These are phyloP conservation scores for Rynchops niger DNA, from an alignment of 2,113 vertebrate genomes.

Conservation along the genomic window DNA sequence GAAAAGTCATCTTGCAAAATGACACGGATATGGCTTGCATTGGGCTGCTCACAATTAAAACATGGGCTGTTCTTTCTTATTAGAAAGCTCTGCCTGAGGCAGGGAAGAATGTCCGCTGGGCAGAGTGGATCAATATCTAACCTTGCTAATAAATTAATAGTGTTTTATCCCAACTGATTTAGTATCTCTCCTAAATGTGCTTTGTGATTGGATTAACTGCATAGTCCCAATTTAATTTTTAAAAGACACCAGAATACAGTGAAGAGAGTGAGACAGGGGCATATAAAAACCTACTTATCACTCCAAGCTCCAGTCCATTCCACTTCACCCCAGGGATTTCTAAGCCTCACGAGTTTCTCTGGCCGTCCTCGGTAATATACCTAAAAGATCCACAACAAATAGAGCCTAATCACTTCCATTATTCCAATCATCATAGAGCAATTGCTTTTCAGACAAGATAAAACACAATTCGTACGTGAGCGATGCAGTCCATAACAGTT, in stretches of 20 bases:
- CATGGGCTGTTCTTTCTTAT: neutral
- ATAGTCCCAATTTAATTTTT: neutral
- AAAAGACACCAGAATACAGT: neutral
- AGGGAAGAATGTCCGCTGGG: neutral
- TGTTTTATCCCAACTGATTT: constrained; percentile 24
- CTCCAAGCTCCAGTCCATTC: constrained; percentile 92
- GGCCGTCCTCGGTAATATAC: constrained; percentile 64
- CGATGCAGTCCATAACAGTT: neutral
- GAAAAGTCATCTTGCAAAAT: neutral
- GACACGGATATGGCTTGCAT: neutral
- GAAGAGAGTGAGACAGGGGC: neutral
- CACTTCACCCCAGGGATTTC: constrained; percentile 89
- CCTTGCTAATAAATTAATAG: constrained; percentile 6
- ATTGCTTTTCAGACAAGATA: neutral
- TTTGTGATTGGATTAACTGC: neutral
- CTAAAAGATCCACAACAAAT: constrained; percentile 60
- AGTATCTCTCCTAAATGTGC: neutral
- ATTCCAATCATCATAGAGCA: neutral
- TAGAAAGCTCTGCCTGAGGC: neutral
- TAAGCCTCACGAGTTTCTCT: constrained; percentile 76
- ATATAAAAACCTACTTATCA: constrained; percentile 77
- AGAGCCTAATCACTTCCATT: neutral
- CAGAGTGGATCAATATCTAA: neutral
- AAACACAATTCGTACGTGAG: neutral
- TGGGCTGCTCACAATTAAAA: neutral